A percentile compares a stretch with the other conserved stretches of the same genome.
These are phyloP conservation scores for Pseudococcus longispinus DNA, from an alignment of 2,888 invertebrate genomes.

Conservation along the genomic window DNA sequence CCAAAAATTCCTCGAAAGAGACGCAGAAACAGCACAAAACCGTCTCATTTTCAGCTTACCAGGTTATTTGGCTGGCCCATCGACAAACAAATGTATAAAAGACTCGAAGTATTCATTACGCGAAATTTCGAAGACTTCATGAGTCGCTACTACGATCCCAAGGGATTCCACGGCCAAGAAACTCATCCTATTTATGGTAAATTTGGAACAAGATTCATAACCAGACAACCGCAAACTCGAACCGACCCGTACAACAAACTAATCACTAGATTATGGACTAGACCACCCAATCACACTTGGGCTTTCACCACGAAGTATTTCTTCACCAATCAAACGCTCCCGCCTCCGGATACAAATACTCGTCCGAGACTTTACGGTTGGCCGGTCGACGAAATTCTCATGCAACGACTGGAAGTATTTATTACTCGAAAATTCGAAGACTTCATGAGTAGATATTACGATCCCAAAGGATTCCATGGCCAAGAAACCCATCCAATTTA, in stretches of 20 bases:
- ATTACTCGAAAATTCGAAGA: background rate
- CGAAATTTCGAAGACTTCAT: background rate
- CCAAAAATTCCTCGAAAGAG: background rate
- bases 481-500: background rate
- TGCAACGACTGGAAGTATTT: background rate
- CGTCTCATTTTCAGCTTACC: background rate
- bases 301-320: background rate
- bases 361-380: background rate
- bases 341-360: background rate
- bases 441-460: background rate
- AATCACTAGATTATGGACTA: background rate
- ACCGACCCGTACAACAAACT: background rate
- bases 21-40: background rate
- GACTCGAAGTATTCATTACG: background rate
- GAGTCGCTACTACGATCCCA: background rate
- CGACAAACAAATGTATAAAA: background rate
- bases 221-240: background rate
- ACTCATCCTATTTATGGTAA: constrained; percentile 4
- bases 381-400: background rate
- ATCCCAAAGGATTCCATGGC: background rate
- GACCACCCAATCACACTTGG: background rate
- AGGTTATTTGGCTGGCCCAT: background rate
- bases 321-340: background rate
- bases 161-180: background rate
- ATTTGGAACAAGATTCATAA: background rate